These are phyloP conservation scores for Tholera decimalis DNA, from an alignment of 2,888 invertebrate genomes.

Conservation along the genomic window DNA sequence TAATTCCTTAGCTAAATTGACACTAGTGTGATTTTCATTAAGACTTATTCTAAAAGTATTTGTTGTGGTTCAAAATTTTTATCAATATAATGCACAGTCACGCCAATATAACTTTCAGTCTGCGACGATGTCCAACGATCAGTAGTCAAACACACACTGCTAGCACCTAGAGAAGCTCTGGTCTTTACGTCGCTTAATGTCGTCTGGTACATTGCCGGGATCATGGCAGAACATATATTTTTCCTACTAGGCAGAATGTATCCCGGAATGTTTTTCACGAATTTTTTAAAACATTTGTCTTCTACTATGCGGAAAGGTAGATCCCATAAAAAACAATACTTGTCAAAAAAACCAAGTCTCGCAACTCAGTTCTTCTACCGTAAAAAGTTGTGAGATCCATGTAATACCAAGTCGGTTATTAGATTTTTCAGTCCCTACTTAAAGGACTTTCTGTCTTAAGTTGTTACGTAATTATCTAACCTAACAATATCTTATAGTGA, in stretches of 20 bases:
- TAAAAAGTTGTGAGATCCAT: too few relatives aligned
- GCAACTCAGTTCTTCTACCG: too few relatives aligned
- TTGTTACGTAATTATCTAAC: too few relatives aligned
- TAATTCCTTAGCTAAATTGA: conserved; percentile 1
- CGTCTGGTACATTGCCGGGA: conserved; percentile 1
- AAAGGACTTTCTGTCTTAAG: too few relatives aligned
- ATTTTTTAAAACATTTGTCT: conserved; percentile 2
- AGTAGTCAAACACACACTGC: conserved; percentile 11
- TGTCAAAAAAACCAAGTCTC: too few relatives aligned
- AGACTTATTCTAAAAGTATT: not conserved
- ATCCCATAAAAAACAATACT: not conserved
- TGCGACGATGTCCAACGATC: conserved; percentile 12
- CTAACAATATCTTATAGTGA: too few relatives aligned
- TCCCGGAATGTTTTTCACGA: not conserved
- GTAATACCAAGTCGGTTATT: too few relatives aligned
- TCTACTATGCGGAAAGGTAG: conserved; percentile 2
- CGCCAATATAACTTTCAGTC: not conserved
- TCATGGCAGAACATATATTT: conserved; percentile 3
- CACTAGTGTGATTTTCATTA: not conserved
- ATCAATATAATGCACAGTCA: not conserved
- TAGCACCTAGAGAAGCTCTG: not conserved
- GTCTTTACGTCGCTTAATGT: conserved; percentile 2
- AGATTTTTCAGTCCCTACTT: too few relatives aligned
- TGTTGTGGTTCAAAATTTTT: conserved; percentile 3
- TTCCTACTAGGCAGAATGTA: not conserved